A percentile compares a stretch with the other conserved stretches of the same genome.
Evolutionary conservation across 2,888 invertebrate species (phyloP).

Genomic region (Dione juno): DNA sequence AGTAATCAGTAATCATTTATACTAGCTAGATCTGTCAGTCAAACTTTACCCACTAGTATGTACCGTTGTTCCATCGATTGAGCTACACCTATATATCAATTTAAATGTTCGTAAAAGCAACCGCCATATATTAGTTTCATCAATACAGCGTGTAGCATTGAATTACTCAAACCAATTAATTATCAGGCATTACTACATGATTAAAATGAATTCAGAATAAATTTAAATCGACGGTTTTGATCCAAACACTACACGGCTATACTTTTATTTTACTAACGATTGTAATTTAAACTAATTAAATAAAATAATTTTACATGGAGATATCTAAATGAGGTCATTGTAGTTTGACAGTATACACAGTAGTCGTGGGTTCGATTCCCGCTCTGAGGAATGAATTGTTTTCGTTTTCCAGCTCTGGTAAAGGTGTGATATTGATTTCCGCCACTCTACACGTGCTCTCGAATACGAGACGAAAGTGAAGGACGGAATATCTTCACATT

Average conservation of each 20-base stretch:
- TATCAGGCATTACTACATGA: constrained; percentile 17
- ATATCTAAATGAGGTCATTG: not conserved
- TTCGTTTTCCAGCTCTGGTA: too few relatives aligned
- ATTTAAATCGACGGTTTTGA: constrained; percentile 26
- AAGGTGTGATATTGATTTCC: not conserved
- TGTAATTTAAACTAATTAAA: not conserved
- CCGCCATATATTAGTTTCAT: not conserved
- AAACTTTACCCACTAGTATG: too few relatives aligned
- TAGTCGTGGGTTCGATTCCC: not conserved
- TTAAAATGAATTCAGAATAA: constrained; percentile 30
- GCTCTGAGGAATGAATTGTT: not conserved
- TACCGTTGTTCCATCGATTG: too few relatives aligned
- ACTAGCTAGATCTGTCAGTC: too few relatives aligned
- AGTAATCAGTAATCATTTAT: too few relatives aligned
- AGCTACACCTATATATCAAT: too few relatives aligned
- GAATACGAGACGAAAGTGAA: not conserved
- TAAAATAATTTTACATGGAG: not conserved
- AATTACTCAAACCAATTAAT: constrained; percentile 34
- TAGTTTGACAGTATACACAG: too few relatives aligned
- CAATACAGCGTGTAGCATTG: constrained; percentile 13
- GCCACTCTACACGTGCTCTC: not conserved
- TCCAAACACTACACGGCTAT: not conserved
- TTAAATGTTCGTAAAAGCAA: not conserved
- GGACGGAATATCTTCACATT: too few relatives aligned
- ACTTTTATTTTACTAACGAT: not conserved